Evolutionary conservation across 1,140 invertebrate species (phyloP).

Genomic region (silkworm (Bombyx mori)): DNA sequence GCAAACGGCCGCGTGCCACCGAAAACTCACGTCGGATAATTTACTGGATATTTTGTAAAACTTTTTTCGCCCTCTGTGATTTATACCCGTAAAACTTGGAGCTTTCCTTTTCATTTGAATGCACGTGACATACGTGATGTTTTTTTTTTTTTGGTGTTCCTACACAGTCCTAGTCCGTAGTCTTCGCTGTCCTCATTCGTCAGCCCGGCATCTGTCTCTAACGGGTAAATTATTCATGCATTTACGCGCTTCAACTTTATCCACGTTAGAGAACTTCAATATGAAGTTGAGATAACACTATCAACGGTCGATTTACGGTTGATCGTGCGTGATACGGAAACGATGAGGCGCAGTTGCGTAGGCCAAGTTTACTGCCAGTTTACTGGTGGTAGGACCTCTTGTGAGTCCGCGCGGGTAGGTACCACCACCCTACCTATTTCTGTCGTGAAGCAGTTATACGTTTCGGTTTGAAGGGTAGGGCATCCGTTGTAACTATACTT

Average conservation of each 20-base stretch:
- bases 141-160: conserved; percentile 38
- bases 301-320: conserved; percentile 41
- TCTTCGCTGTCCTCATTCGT: conserved; percentile 49
- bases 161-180: conserved; percentile 54
- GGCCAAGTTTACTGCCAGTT: neutral
- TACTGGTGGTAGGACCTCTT: no score
- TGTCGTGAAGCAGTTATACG: no score
- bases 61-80: conserved; percentile 69
- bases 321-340: conserved; percentile 32
- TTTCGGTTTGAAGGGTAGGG: no score
- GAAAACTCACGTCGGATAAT: conserved; percentile 70
- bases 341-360: conserved; percentile 21
- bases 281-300: conserved; percentile 36
- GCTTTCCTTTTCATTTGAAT: conserved; percentile 69
- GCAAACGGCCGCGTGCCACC: conserved; percentile 62
- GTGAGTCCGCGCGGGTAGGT: no score
- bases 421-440: no score
- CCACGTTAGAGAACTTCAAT: conserved; percentile 36
- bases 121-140: conserved; percentile 68
- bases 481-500: no score
- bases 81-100: conserved; percentile 68
- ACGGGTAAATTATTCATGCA: conserved; percentile 62
- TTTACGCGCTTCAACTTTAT: conserved; percentile 52
- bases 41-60: conserved; percentile 72
- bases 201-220: conserved; percentile 51